Conservation (phyloP, 2,113 vertebrate species). For the Muscicapa adusta region DNA sequence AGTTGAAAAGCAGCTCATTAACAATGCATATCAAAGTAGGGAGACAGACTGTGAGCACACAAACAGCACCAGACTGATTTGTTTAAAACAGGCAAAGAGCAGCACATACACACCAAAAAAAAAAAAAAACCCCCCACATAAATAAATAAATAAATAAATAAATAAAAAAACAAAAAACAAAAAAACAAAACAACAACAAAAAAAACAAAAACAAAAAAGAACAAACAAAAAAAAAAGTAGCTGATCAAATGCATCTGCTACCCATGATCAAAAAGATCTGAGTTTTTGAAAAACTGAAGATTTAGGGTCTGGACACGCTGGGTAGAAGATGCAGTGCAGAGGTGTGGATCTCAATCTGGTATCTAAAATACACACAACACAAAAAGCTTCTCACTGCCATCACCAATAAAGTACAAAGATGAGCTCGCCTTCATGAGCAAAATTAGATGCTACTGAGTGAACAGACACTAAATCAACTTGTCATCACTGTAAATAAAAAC, state of each 20-base stretch:
- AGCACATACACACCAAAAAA: not conserved
- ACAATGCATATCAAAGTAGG: conserved; percentile 16
- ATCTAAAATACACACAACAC: not conserved
- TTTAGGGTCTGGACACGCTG: rapidly evolving
- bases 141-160: too few species aligned
- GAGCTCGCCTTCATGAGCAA: not conserved
- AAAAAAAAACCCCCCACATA: too few species aligned
- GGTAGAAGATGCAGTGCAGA: not conserved
- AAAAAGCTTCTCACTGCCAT: not conserved
- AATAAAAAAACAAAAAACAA: too few species aligned
- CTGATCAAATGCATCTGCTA: conserved; percentile 36
- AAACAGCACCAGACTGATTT: conserved; percentile 25
- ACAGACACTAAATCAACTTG: not conserved
- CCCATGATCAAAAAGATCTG: conserved; percentile 23
- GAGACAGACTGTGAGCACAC: conserved; percentile 17
- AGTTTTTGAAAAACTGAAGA: not conserved
- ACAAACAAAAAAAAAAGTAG: not conserved
- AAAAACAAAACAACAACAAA: not conserved
- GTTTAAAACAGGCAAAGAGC: conserved; percentile 5
- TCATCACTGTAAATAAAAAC: not conserved
- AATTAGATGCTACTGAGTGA: not conserved
- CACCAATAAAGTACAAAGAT: not conserved
- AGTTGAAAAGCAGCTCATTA: conserved; percentile 4
- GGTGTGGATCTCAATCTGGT: not conserved
- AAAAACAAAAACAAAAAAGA: too few species aligned